These are phyloP conservation scores for Nebria brevicollis DNA, from an alignment of 2,888 invertebrate species.

Conservation along the genomic window DNA sequence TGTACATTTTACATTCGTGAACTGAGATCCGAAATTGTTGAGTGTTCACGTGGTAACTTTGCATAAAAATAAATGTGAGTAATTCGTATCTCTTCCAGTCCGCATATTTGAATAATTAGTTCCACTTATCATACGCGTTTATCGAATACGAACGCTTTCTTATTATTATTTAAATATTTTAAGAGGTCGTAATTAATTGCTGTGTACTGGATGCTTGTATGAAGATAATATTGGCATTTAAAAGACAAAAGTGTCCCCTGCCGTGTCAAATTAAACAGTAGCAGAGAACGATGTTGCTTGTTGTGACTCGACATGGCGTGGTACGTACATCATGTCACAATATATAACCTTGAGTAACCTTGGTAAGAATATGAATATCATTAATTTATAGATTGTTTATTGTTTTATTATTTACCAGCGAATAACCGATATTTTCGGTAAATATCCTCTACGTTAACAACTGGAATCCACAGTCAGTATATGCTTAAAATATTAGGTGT, in stretches of 20 bases:
- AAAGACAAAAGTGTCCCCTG: constrained; percentile 39
- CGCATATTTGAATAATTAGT: constrained; percentile 34
- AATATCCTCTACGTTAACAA: too few species aligned
- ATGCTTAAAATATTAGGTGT: too few species aligned
- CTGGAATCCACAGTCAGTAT: too few species aligned
- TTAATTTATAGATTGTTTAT: background rate
- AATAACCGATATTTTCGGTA: too few species aligned
- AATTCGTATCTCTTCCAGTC: background rate
- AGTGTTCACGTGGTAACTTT: background rate
- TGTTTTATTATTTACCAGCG: too few species aligned
- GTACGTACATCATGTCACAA: background rate
- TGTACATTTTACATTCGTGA: background rate
- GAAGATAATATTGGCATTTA: constrained; percentile 45
- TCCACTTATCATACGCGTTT: constrained; percentile 38
- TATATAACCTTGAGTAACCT: background rate
- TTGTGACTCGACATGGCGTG: background rate
- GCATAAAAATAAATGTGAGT: background rate
- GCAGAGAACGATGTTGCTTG: background rate
- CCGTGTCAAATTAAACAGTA: constrained; percentile 33
- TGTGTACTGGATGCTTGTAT: constrained; percentile 27
- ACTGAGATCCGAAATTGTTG: background rate
- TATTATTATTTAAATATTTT: constrained; percentile 37
- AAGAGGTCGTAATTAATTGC: constrained; percentile 40
- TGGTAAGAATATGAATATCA: background rate
- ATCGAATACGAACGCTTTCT: constrained; percentile 12